Evolutionary conservation across 2,888 invertebrate species (phyloP), one percentile per base, ranked within the genome.

Genomic region (Phorcus lineatus): DNA sequence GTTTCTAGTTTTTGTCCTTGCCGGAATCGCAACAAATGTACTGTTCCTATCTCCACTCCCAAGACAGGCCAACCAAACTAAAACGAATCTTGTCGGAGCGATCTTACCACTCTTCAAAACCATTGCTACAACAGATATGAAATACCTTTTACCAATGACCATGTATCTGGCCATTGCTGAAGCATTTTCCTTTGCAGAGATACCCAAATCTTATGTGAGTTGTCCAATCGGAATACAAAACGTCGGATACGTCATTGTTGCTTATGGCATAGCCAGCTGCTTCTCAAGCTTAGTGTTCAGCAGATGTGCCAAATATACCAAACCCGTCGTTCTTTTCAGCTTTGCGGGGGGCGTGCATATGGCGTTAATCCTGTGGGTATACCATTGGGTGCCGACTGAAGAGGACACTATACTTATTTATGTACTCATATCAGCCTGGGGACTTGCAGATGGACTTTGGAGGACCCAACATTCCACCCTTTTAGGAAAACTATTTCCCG

Each of bases 91-190:
- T 88, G 80, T 85, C 3, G 36, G 36, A 36, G 36, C 36, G 7
- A 36, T 36, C 36, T 36, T 36, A 36, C 36, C 36, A 36, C 3
- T 36, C 3, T 36, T 88, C 66, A 83, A 70, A n/a, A 84, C 84
- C 9, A 80, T 89, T 16, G 31, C 77, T 24, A 86, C 88, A 31
- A 75, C 85, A 0, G 85, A 90, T 22, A 86, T 92, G 76, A 81
- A 88, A 11, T 82, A 91, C 57, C 86, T 92, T 24, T 85, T 90
- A 2, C 92, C 92, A 2, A 83, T 92, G n/a, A 89, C 91, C 6
- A 82, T 89, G 80, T 90, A 89, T 78, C 88, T 88, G 80, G 90
- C 91, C 6, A 87, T 91, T 83, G 89, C 91, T 78, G 90, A 91
- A 54, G 91, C 89, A 0, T 88, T 92, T 31, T 80, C 91, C 55